Evolutionary conservation across 2,888 invertebrate genomes (phyloP).

Genomic region (Papilio protenor): DNA sequence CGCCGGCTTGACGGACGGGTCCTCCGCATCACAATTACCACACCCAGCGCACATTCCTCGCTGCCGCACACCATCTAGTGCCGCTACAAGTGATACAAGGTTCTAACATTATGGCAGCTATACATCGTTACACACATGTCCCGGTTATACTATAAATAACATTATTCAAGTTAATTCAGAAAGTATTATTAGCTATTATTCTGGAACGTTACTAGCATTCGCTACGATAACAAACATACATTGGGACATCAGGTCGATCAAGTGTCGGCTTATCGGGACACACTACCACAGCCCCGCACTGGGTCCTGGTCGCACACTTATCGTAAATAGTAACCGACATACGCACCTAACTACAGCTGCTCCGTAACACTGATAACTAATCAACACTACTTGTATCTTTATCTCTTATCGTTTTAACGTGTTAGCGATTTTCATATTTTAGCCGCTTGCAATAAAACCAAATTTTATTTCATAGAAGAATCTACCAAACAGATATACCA

Average conservation of each 20-base stretch:
- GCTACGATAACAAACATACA: background rate
- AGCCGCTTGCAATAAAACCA: background rate
- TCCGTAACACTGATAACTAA: conserved; percentile 17
- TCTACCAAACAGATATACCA: background rate
- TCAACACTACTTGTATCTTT: background rate
- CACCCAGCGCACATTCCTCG: background rate
- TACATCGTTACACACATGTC: background rate
- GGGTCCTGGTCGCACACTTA: conserved; percentile 51
- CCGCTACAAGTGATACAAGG: background rate
- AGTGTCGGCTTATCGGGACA: conserved; percentile 59
- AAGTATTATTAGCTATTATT: background rate
- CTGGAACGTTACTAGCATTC: background rate
- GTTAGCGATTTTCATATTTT: background rate
- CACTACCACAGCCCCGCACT: conserved; percentile 46
- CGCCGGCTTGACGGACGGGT: conserved; percentile 16
- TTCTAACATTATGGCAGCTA: background rate
- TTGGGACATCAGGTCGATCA: conserved; percentile 51
- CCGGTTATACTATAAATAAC: background rate
- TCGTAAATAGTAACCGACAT: conserved; percentile 14
- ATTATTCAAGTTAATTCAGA: background rate
- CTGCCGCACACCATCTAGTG: background rate
- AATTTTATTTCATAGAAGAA: background rate
- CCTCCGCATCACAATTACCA: conserved; percentile 19
- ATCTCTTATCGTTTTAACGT: conserved; percentile 14
- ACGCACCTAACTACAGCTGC: conserved; percentile 23